phyloP scores from a whole-genome alignment of 1,140 invertebrate genomes.

The Pseudobourletiella spinata region DNA sequence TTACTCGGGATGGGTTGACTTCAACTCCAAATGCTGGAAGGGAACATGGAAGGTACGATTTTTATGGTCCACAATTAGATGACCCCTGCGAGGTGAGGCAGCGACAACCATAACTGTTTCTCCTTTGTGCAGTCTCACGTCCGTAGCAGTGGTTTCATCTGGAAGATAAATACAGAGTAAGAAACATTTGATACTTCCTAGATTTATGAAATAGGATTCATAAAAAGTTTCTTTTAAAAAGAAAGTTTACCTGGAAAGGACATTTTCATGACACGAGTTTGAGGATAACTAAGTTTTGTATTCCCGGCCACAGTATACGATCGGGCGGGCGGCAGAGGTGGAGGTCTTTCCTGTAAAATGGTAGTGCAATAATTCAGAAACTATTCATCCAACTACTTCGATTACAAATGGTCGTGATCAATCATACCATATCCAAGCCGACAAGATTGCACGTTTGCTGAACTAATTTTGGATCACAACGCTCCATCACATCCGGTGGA shows the following conservation, averaged over 20 bases:
- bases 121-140: constrained; percentile 59
- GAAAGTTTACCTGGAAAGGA: constrained; percentile 60
- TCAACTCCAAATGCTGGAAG: constrained; percentile 74
- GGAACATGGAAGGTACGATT: constrained; percentile 71
- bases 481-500: constrained; percentile 57
- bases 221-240: neutral
- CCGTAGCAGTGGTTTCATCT: constrained; percentile 53
- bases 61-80: constrained; percentile 73
- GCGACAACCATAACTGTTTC: constrained; percentile 73
- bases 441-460: constrained; percentile 82
- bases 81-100: constrained; percentile 65
- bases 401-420: neutral
- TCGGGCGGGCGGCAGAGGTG: constrained; percentile 76
- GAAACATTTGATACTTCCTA: constrained; percentile 14
- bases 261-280: constrained; percentile 81
- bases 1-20: constrained; percentile 42
- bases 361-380: neutral
- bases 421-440: constrained; percentile 71
- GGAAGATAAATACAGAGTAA: constrained; percentile 34
- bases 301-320: constrained; percentile 83
- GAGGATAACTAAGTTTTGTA: constrained; percentile 85
- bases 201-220: neutral
- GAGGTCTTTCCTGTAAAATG: constrained; percentile 69
- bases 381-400: neutral
- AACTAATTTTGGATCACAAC: constrained; percentile 75